A percentile compares a stretch with the other conserved stretches of the same genome.
These are phyloP conservation scores for Gymnocheta viridis DNA, from an alignment of 2,888 invertebrate genomes.

Conservation along the genomic window DNA sequence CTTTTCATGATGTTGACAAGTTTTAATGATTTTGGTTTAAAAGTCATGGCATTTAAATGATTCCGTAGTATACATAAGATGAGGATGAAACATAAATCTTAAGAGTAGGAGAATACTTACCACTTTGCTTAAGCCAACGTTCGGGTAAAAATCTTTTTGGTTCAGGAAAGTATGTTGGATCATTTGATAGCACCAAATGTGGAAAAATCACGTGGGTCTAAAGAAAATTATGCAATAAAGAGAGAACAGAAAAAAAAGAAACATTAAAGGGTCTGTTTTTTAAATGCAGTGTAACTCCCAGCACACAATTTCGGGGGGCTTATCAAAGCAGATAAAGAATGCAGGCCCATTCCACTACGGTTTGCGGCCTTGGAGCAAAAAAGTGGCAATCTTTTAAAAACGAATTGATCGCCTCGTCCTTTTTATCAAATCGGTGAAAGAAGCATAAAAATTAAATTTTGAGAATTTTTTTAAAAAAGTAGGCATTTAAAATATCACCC, in stretches of 20 bases:
- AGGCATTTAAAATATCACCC: too few species aligned
- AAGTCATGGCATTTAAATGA: neutral
- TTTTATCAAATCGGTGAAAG: too few species aligned
- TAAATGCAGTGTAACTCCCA: too few species aligned
- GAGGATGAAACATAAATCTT: neutral
- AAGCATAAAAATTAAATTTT: too few species aligned
- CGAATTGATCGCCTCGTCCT: too few species aligned
- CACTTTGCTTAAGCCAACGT: constrained; percentile 87
- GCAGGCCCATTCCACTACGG: too few species aligned
- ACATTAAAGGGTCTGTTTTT: neutral
- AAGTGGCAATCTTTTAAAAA: too few species aligned
- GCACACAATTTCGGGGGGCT: too few species aligned
- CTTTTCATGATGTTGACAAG: neutral
- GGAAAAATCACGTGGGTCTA: constrained; percentile 91
- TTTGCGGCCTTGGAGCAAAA: too few species aligned
- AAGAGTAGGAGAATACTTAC: constrained; percentile 73
- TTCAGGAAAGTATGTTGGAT: constrained; percentile 87
- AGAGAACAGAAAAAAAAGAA: neutral
- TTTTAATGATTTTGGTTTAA: constrained; percentile 1
- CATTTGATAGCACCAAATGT: constrained; percentile 89
- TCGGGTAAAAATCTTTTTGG: constrained; percentile 89
- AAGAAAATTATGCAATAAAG: neutral
- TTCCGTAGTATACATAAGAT: neutral
- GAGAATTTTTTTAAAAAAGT: too few species aligned
- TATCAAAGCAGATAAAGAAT: too few species aligned